Evolutionary conservation across 2,797 vertebrate genomes (phyloP), one percentile per base, ranked within the genome.

Genomic region (Ctenosaura bakeri): DNA sequence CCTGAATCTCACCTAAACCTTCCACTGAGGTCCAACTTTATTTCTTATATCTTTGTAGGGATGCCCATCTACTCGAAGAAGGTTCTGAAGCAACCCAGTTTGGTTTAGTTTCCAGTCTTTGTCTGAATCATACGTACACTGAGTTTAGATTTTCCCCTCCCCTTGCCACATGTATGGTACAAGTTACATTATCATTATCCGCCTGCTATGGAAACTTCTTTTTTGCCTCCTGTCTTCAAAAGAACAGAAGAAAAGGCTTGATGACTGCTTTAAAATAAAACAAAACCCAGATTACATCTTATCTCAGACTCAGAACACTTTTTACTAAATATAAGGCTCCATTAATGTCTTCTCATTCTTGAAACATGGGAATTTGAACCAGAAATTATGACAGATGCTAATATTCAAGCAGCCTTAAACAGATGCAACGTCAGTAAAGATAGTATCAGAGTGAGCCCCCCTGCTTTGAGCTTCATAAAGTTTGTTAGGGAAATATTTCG

Each of bases 401-500:
- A 38, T 35, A 54, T 80, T 90, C 69, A 84, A 87, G 46, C 85
- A 90, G 64, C 42, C 50, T 88, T 73, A 71, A 94, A 85, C 26
- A 95, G 92, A 94, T 95, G 91, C 89, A 92, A 83, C 88, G 95
- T 96, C 93, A 94, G 89, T 95, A 95, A 94, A 95, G 95, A 95
- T 95, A 94, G 80, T 83, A 93, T 93, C 6, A 1, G 91, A 89
- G 79, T 92, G 91, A 93, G 89, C 71, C 91, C 89, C 29, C 6
- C 82, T 92, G 89, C 22, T 92, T 94, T 94, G 88, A 94, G 90
- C 96, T 97, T 97, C 94, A 93, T 94, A 82, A 95, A 93, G 91
- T 93, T 96, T 95, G 91, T 93, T 92, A 91, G 94, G 93, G 91
- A 94, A 95, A 96, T 95, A 91, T 94, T 96, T 96, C 94, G 91